phyloP scores from a whole-genome alignment of 2,797 vertebrate species.

The Dendrocincla tyrannina region DNA sequence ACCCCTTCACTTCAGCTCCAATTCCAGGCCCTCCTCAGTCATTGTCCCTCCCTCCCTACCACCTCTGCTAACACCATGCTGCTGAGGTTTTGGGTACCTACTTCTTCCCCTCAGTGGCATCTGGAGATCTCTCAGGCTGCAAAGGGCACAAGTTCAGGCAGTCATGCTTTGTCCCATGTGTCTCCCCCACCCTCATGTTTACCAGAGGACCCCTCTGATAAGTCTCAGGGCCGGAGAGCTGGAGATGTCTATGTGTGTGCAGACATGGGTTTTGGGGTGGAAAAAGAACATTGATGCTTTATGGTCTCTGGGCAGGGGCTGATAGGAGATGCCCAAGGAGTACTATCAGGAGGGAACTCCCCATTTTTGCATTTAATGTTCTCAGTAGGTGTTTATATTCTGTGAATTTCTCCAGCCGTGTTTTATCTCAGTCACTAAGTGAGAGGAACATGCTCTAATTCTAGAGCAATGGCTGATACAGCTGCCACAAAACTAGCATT shows the following conservation, averaged over 20 bases:
- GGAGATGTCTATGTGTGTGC: neutral
- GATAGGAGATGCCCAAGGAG: neutral
- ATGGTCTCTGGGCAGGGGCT: neutral
- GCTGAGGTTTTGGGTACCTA: neutral
- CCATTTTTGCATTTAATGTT: neutral
- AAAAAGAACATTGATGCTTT: neutral
- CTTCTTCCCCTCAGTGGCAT: neutral
- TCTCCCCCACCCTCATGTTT: neutral
- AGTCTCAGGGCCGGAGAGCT: neutral
- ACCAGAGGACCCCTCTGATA: neutral
- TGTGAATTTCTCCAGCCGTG: neutral
- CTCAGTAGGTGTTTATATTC: neutral
- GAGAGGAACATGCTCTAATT: neutral
- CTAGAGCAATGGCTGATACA: neutral
- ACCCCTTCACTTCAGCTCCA: neutral
- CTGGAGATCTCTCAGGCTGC: neutral
- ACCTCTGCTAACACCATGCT: neutral
- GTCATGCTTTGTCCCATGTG: neutral
- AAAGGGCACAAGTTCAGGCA: neutral
- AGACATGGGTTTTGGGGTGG: neutral
- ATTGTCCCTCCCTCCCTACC: neutral
- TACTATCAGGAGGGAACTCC: neutral
- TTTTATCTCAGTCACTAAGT: neutral
- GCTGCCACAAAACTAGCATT: neutral
- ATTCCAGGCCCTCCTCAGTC: neutral